Conservation (phyloP, 2,113 vertebrate genomes). For the Varanus komodoensis region DNA sequence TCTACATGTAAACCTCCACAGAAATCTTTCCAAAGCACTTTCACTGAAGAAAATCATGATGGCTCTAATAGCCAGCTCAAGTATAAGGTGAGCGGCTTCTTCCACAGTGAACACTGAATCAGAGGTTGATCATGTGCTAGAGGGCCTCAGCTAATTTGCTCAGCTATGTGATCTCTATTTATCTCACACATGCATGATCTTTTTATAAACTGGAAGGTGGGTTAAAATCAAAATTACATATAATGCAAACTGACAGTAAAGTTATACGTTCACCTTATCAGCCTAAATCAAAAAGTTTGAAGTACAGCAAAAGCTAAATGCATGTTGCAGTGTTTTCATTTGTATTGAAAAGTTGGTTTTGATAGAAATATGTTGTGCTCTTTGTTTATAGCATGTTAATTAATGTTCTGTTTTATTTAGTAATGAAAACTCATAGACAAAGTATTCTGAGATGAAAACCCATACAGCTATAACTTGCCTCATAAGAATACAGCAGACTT, state of each 20-base stretch:
- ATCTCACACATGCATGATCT: background rate
- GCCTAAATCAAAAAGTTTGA: background rate
- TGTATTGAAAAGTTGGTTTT: background rate
- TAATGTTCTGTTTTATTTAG: background rate
- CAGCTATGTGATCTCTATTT: background rate
- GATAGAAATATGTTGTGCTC: background rate
- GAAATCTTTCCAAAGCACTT: background rate
- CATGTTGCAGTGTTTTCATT: background rate
- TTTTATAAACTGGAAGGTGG: background rate
- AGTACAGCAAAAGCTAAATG: background rate
- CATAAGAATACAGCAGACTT: too few species aligned
- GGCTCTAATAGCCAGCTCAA: background rate
- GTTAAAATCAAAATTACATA: background rate
- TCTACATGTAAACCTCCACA: background rate
- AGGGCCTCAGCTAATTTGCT: background rate
- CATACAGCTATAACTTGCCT: background rate
- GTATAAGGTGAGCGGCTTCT: background rate
- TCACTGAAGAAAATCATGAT: background rate
- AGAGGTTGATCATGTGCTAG: background rate
- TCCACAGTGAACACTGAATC: background rate
- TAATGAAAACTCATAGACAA: too few species aligned
- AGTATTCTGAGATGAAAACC: background rate
- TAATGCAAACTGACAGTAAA: background rate
- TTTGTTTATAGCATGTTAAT: background rate
- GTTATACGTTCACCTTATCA: background rate